Conservation (phyloP, 2,888 invertebrate genomes). For the Bibio marci region DNA sequence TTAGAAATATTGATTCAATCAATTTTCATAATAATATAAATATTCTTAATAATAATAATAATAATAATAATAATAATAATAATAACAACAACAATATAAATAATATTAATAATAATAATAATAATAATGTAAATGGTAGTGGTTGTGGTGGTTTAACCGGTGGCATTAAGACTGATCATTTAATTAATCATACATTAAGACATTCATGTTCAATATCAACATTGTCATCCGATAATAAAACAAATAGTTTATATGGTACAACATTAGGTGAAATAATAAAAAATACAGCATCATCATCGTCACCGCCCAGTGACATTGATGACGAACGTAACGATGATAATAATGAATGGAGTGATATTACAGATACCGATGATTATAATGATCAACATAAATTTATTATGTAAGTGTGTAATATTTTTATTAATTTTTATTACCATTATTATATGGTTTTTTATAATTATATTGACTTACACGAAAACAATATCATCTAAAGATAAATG, state of each 20-base stretch:
- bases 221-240: constrained; percentile 27
- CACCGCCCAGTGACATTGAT: constrained; percentile 6
- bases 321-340: constrained; percentile 14
- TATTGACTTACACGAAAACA: too few species aligned
- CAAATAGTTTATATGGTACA: constrained; percentile 27
- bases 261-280: constrained; percentile 15
- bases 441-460: too few species aligned
- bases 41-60: constrained; percentile 18
- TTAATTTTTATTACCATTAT: background rate
- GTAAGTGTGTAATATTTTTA: constrained; percentile 19
- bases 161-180: too few species aligned
- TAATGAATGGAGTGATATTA: constrained; percentile 29
- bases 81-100: background rate
- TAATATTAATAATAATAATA: background rate
- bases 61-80: constrained; percentile 14
- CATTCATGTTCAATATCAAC: constrained; percentile 26
- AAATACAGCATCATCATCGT: background rate
- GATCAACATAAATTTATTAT: constrained; percentile 24
- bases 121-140: too few species aligned
- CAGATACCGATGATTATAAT: constrained; percentile 15
- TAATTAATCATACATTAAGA: constrained; percentile 8
- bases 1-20: constrained; percentile 34
- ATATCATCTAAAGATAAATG: too few species aligned
- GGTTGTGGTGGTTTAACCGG: background rate
- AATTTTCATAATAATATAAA: constrained; percentile 24